Evolutionary conservation across 2,113 vertebrate species (phyloP), one percentile per base, ranked within the genome.

Genomic region (Laterallus jamaicensis): DNA sequence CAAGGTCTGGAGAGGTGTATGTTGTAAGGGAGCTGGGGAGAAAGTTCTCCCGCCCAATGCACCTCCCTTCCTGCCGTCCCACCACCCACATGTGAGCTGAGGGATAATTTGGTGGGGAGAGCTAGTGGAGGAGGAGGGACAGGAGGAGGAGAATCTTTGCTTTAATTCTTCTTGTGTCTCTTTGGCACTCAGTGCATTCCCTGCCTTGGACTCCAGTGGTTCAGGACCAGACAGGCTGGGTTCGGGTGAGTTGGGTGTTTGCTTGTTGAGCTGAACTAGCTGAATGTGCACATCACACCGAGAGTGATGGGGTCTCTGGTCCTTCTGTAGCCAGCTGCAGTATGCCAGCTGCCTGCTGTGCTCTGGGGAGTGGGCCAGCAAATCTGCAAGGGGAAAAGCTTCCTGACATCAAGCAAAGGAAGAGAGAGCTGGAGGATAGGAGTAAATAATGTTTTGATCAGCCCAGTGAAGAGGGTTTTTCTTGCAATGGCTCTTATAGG

Each of bases 81-180:
- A 90, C 84, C 79, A 79, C 88, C 82, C 90, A 84, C 94, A 56
- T 11, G 2, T 8, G 74, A 89, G 32, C 69, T 81, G 71, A 82
- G 74, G 71, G 76, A 37, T 82, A 82, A 64, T 68, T 95, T 90
- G 66, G 50, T 83, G 77, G 63, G 64, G 88, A 56, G 59, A 92
- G 77, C 78, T 84, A 52, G 6, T 88, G 58, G 66, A 95, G 66
- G 68, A 84, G 95, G 92, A 91, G 96, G 91, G 86, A 95, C 75
- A 0, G 59, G 90, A 94, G 88, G 86, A 40, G 40, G 4, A 16
- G 52, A 78, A 32, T 50, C 35, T 87, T 93, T 93, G 60, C 76
- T 82, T 86, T 73, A 91, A 77, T 55, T 90, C 67, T 73, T 84
- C 12, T 55, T 64, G 8, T 77, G n/a, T 88, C 32, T 85, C 40